Base-by-base conservation (phyloP, 2,888 invertebrate species). In the Pocota personata region DNA sequence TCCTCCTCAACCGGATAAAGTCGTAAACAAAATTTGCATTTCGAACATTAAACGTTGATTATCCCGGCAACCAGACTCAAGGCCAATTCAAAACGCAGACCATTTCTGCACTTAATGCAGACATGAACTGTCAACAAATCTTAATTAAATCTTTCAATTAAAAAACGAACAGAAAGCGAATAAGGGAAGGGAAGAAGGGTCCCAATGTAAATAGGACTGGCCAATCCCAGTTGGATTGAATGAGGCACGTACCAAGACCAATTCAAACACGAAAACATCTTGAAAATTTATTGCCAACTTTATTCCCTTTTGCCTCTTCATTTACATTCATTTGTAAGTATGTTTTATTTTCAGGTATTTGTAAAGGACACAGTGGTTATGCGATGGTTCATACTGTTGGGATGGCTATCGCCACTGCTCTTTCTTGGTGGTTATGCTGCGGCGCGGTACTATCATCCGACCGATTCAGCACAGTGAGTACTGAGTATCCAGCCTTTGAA, bases 301-400 rank as follows among this genome's bases (percentile, higher is more conserved):
- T 50, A n/a, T 16, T 40, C 21, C 24, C 8, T 43, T 62, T 10
- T 37, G 1, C 6, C 19, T 14, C 27, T 27, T 37, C 4, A 2
- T 24, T 52, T 12, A 16, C 35, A 35, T n/a, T 12, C 19, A 16
- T 12, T 21, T 3, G 16, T n/a, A 1, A 14, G 96, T 94, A 90
- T 92, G 93, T 92, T 76, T 32, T 24, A 6, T 19, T 46, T 48
- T 8, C 90, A 94, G 94, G 94, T 97, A 14, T 97, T 97, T 90
- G 95, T 96, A 40, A 94, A 94, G 88, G 96, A 96, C 88, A 94
- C 95, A 69, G 93, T 95, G 62, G 94, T 96, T 2, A 94, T 96
- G 93, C 94, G 94, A 66, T 95, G 95, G 93, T 96, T 96, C 90
- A 93, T 94, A 83, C 90, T 93, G 0, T 91, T 96, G 46, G 96